Base-by-base conservation (phyloP, 2,113 vertebrate species). In the Periophthalmodon schlosseri region DNA sequence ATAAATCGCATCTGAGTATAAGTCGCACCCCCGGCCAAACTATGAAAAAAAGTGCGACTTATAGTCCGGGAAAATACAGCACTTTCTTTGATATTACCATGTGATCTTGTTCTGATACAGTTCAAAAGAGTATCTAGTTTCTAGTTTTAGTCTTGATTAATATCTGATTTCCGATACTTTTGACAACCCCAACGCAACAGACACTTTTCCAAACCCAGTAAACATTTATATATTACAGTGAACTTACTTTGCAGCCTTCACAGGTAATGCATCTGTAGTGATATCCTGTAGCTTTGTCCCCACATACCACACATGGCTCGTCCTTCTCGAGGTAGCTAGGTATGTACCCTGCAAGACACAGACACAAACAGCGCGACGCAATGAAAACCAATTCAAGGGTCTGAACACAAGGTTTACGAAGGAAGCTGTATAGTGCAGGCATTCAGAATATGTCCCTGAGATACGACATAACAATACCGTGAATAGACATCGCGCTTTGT, bases 321-420 rank as follows among this genome's bases (percentile, higher is more conserved):
- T 99, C 97, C 95, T 99, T 99, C 94, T 98, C 96, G 94, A 99
- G 95, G 94, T 99, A 99, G 91, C 97, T 99, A 94, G 97, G 97
- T 92, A 98, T 98, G 93, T 99, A 98, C 95, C 97, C 96, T 97
- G 60, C 34, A 28, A 60, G 28, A 81, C 36, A 75, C 14, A 61
- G 56, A 46, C n/a, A 44, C 3, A 68, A 7, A 39, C 12, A 50
- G n/a, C n/a, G n/a, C n/a, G n/a, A n/a, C 5, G 9, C 2, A 4
- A 4, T 73, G 7, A 16, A 68, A 11, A 7, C 9, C 18, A 12
- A n/a, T 44, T 10, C 7, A 65, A 63, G 8, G 60, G 60, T 34
- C 7, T 63, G 7, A 3, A 14, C 2, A 34, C 28, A 18, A 24
- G 58, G 9, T 63, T 34, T 28, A 14, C 15, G 7, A 34, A 36